Evolutionary conservation across 2,113 vertebrate genomes (phyloP).

Genomic region (Urocitellus parryii): DNA sequence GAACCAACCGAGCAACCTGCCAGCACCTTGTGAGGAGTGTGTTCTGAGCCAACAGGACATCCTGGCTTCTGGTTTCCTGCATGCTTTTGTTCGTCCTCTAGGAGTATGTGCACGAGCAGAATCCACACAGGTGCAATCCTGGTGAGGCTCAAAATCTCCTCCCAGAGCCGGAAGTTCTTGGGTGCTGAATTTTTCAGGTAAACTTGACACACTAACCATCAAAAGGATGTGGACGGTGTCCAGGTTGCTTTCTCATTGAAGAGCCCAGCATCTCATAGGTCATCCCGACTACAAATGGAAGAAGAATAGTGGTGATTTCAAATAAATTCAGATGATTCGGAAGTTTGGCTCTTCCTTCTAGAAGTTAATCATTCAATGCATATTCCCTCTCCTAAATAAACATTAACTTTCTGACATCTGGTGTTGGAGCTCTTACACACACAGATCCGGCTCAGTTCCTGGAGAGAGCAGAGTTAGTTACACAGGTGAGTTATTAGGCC

Average conservation of each 20-base stretch:
- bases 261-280: background rate
- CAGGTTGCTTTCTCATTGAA: background rate
- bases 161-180: constrained; percentile 32
- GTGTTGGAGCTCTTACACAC: constrained; percentile 13
- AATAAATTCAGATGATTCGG: constrained; percentile 48
- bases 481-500: constrained; percentile 62
- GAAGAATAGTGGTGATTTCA: background rate
- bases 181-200: background rate
- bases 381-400: constrained; percentile 63
- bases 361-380: constrained; percentile 48
- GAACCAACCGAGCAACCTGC: background rate
- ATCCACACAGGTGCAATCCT: background rate
- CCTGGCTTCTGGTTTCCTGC: background rate
- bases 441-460: constrained; percentile 70
- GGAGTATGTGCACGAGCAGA: background rate
- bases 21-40: background rate
- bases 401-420: constrained; percentile 65
- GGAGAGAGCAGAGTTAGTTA: background rate
- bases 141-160: background rate
- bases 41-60: background rate
- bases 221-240: background rate
- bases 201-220: background rate
- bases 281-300: background rate
- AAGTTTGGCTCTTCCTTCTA: constrained; percentile 16
- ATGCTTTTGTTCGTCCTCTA: background rate